Base-by-base conservation (phyloP, 1,140 invertebrate species). In the Drosophila orosa region DNA sequence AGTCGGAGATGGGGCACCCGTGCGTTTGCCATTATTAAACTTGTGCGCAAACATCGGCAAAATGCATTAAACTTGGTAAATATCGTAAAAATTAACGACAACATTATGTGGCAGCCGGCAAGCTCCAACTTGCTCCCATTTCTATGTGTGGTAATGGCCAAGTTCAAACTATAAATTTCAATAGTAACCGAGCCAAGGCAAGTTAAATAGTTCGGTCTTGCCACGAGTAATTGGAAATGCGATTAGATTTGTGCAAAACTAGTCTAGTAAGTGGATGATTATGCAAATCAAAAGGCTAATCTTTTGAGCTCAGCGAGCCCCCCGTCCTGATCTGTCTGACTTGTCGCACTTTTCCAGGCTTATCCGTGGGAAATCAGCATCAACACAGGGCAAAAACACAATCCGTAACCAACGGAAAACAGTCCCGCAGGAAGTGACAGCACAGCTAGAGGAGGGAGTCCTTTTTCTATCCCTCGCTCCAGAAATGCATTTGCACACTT, bases 61-160 rank as follows among this genome's bases (percentile, higher is more conserved):
- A 84, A 84, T 87, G 77, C 84, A 89, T 84, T 89, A 84, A 78
- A 84, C 84, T 89, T 89, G 77, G 80, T 55, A 90, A 90, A 90
- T 90, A 84, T 90, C 84, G 66, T 90, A 84, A 89, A 83, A 90
- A 83, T 89, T 89, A 80, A 83, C 77, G 84, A 80, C 80, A 80
- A 73, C 80, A 84, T 80, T 80, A 83, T 80, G 66, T 61, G 65
- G 40, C 59, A 61, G 39, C 22, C 48, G 63, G 56, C 61, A 42
- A 63, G 50, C 61, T 68, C 27, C 13, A 63, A 27, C 77, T 73
- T 35, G 19, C 24, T 35, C 42, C 39, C 31, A 4, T 24, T 35
- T 27, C 59, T 29, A 8, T 25, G 10, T 37, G 22, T 17, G 17
- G 31, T 19, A 13, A 44, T 42, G 52, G 40, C 55, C 63, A 75